phyloP scores from a whole-genome alignment of 30 jellyfish, hydroid and myxozoan genomes.

The Turritopsis dohrnii region DNA sequence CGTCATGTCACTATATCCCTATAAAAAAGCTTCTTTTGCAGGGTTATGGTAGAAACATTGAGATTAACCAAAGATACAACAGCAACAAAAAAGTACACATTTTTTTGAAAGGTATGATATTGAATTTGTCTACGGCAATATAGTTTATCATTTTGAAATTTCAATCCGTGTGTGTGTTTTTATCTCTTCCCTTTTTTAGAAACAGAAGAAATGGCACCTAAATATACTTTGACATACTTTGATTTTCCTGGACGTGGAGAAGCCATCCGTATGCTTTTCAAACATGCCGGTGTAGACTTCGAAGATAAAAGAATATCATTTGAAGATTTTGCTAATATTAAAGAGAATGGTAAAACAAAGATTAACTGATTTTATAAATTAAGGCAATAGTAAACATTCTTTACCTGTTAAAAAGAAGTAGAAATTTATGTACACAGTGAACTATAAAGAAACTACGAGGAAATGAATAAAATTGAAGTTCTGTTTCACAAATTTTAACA shows the following conservation, averaged over 20 bases:
- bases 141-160: background rate
- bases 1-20: background rate
- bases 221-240: background rate
- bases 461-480: background rate
- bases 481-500: background rate
- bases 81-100: background rate
- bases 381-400: no score
- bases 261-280: background rate
- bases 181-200: background rate
- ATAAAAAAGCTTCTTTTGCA: background rate
- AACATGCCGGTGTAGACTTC: conserved; percentile 26
- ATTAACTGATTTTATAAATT: background rate
- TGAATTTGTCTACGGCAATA: background rate
- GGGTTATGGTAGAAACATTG: background rate
- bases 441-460: background rate
- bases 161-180: background rate
- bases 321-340: background rate
- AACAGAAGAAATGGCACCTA: background rate
- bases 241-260: conserved; percentile 23
- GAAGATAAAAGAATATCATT: conserved; percentile 24
- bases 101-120: background rate
- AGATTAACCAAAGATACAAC: background rate
- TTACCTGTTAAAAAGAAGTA: no score
- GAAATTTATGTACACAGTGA: no score
- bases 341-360: conserved; percentile 1